These are phyloP conservation scores for Patella caerulea DNA, from an alignment of 2,888 invertebrate genomes.

Conservation along the genomic window DNA sequence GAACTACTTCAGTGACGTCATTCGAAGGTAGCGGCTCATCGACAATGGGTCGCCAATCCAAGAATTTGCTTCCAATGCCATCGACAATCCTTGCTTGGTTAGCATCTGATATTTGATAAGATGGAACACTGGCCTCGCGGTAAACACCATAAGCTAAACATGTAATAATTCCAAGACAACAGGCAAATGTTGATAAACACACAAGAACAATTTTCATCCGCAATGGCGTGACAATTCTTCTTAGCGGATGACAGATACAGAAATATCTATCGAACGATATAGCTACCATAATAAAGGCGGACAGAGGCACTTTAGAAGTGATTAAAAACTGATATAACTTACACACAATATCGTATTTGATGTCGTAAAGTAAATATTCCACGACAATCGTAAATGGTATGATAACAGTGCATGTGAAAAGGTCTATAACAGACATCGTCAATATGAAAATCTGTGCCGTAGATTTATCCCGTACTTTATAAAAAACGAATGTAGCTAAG, in stretches of 20 bases:
- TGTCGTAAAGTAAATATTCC: constrained; percentile 40
- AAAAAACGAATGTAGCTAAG: constrained; percentile 59
- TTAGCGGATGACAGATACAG: constrained; percentile 64
- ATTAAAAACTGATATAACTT: constrained; percentile 64
- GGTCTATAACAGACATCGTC: constrained; percentile 45
- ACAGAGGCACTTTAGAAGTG: constrained; percentile 62
- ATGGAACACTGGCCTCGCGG: constrained; percentile 12
- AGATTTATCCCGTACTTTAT: constrained; percentile 52
- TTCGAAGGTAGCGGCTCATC: constrained; percentile 26
- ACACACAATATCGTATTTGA: constrained; percentile 56
- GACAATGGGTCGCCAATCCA: constrained; percentile 18
- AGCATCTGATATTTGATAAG: background rate
- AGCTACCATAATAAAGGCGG: constrained; percentile 65
- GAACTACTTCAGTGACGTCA: constrained; percentile 24
- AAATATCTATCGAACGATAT: constrained; percentile 67
- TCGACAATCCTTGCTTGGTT: background rate
- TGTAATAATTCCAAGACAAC: constrained; percentile 49
- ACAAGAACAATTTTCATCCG: constrained; percentile 48
- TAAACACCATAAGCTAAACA: constrained; percentile 53
- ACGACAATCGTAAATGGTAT: constrained; percentile 48
- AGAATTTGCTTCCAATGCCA: background rate
- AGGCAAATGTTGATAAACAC: constrained; percentile 45
- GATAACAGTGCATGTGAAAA: constrained; percentile 47
- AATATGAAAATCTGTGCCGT: constrained; percentile 60
- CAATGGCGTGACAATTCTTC: constrained; percentile 43